Evolutionary conservation across 2,888 invertebrate genomes (phyloP), one percentile per base, ranked within the genome.

Genomic region (Bellardia pandia): DNA sequence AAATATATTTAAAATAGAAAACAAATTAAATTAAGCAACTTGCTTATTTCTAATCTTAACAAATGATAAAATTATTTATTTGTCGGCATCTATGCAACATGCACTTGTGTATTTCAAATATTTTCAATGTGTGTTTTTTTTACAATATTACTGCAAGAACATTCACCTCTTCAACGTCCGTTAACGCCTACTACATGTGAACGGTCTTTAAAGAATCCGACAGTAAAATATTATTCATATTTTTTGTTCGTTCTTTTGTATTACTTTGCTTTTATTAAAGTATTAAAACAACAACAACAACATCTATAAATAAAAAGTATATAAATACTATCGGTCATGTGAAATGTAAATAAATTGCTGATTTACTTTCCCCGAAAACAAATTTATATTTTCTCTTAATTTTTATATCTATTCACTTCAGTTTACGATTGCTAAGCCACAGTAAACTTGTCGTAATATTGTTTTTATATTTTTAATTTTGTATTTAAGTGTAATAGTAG

Each of bases 111-210:
- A 40, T 62, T 62, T n/a, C 8, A 72, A 79, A 79, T 56, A 60
- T 60, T 79, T 48, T 45, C 48, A 79, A 23, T 53, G 16, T 69
- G 1, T 51, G 37, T 51, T 58, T 56, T 48, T 30, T 16, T 69
- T 64, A 53, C 30, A 40, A 53, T 30, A 64, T 42, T 62, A 9
- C 33, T 69, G 30, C 40, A 69, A 69, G 82, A 76, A 69, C 82
- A 83, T 83, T 83, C 68, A 83, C 76, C 82, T 76, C 69, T 62
- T 76, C 58, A 51, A 69, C 42, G 60, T 76, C 69, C 76, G 69
- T 14, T 51, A 14, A 76, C 76, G 68, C 76, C 76, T 45, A 76
- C 76, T 69, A 62, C 60, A 69, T 42, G 11, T 14, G 14, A 37
- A 16, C 23, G 60, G 33, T 9, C 9, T 13, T 45, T 56, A 45